Evolutionary conservation across 2,888 invertebrate species (phyloP).

Genomic region (Eupeodes luniger): DNA sequence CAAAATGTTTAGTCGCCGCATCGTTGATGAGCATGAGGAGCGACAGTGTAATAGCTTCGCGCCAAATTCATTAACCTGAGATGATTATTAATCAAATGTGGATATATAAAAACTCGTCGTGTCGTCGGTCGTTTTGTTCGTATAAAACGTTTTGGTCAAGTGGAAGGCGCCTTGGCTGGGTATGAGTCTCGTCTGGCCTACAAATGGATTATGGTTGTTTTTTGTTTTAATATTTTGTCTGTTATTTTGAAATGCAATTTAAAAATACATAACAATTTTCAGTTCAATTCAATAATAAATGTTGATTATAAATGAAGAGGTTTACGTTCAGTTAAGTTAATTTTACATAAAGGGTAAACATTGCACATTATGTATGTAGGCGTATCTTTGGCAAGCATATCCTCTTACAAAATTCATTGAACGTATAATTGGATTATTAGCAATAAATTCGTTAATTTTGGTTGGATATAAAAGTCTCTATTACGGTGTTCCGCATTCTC

Average conservation of each 20-base stretch:
- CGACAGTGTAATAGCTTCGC: slow-evolving; percentile 61
- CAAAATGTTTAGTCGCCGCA: slow-evolving; percentile 28
- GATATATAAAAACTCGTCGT: background rate
- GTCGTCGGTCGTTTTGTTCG: too few species aligned
- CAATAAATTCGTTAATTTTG: too few species aligned
- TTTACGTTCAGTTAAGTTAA: slow-evolving; percentile 12
- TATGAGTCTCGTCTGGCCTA: slow-evolving; percentile 49
- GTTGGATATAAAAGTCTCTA: too few species aligned
- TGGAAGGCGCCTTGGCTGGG: slow-evolving; percentile 63
- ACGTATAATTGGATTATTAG: too few species aligned
- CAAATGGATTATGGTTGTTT: slow-evolving; percentile 28
- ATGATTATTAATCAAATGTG: slow-evolving; percentile 56
- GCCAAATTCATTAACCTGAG: slow-evolving; percentile 61
- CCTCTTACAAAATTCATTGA: too few species aligned
- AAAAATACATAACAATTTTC: slow-evolving; percentile 9
- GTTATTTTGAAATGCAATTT: slow-evolving; percentile 33
- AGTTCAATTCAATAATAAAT: background rate
- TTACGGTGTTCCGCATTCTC: too few species aligned
- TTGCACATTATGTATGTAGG: too few species aligned
- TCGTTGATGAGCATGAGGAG: slow-evolving; percentile 33
- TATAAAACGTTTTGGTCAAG: slow-evolving; percentile 18
- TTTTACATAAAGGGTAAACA: background rate
- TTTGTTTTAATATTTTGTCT: slow-evolving; percentile 1
- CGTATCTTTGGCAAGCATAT: too few species aligned
- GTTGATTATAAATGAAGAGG: slow-evolving; percentile 29